These are phyloP conservation scores for Mesoclemmys tuberculata DNA, from an alignment of 2,113 vertebrate species.

Conservation along the genomic window DNA sequence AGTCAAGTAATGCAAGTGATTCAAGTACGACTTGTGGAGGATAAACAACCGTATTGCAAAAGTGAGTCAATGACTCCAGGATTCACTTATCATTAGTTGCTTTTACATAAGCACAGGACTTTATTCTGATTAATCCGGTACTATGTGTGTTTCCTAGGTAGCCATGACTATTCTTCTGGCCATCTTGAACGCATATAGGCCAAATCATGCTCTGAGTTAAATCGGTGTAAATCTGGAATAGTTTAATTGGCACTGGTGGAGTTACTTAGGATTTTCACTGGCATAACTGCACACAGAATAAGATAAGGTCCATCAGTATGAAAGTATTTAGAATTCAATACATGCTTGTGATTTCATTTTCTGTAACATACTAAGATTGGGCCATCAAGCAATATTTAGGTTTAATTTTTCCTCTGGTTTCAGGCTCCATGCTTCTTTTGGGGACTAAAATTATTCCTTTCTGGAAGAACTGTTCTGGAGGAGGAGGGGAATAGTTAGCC, in stretches of 20 bases:
- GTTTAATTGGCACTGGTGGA: no score
- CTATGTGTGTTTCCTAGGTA: no score
- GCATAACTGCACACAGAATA: no score
- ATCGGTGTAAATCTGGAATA: no score
- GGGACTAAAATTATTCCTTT: conserved; percentile 50
- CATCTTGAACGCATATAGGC: no score
- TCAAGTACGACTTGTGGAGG: not conserved
- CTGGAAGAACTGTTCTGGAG: not conserved
- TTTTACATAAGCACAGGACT: no score
- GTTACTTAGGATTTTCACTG: no score
- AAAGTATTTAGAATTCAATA: rapidly evolving
- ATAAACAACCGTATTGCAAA: not conserved
- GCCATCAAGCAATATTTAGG: not conserved
- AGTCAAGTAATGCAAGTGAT: not conserved
- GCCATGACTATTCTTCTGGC: no score
- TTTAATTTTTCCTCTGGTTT: not conserved
- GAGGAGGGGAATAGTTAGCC: not conserved
- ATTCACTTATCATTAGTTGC: no score
- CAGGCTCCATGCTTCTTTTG: not conserved
- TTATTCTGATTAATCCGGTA: no score
- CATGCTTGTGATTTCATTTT: not conserved
- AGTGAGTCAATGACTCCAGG: no score
- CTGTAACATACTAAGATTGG: not conserved
- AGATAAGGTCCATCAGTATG: not conserved
- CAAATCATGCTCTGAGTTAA: no score